phyloP scores from a whole-genome alignment of 2,113 vertebrate genomes.

The Eptatretus burgeri region DNA sequence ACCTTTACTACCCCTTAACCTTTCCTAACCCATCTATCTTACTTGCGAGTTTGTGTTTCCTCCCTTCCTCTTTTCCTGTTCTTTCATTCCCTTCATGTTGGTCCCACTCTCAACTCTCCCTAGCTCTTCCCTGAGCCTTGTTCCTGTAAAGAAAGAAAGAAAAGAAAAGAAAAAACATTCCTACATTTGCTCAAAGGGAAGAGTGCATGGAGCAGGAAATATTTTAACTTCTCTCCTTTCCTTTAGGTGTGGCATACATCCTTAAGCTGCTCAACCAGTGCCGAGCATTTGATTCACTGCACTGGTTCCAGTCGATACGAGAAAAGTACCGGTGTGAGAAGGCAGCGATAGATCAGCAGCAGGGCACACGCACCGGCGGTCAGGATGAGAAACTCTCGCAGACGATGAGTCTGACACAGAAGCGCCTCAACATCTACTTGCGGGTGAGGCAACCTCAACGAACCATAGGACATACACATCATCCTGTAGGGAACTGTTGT shows the following conservation, averaged over 20 bases:
- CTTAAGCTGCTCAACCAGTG: constrained; percentile 94
- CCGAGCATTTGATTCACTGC: constrained; percentile 85
- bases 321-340: constrained; percentile 83
- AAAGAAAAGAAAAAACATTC: too few species aligned
- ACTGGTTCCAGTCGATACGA: constrained; percentile 91
- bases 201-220: too few species aligned
- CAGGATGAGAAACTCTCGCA: constrained; percentile 86
- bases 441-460: constrained; percentile 23
- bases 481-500: too few species aligned
- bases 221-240: too few species aligned
- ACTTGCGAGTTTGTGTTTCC: neutral
- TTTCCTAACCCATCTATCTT: neutral
- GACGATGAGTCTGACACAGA: constrained; percentile 95
- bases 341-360: constrained; percentile 61
- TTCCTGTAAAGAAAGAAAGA: neutral
- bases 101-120: neutral
- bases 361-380: constrained; percentile 41
- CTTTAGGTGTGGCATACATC: constrained; percentile 75
- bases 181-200: too few species aligned
- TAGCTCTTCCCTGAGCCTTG: neutral
- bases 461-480: too few species aligned
- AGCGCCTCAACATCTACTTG: constrained; percentile 59
- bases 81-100: neutral
- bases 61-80: neutral
- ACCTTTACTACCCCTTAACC: neutral